A percentile compares a stretch with the other conserved stretches of the same genome.
phyloP scores from a whole-genome alignment of 2,113 vertebrate species.

The Pangasianodon hypophthalmus region DNA sequence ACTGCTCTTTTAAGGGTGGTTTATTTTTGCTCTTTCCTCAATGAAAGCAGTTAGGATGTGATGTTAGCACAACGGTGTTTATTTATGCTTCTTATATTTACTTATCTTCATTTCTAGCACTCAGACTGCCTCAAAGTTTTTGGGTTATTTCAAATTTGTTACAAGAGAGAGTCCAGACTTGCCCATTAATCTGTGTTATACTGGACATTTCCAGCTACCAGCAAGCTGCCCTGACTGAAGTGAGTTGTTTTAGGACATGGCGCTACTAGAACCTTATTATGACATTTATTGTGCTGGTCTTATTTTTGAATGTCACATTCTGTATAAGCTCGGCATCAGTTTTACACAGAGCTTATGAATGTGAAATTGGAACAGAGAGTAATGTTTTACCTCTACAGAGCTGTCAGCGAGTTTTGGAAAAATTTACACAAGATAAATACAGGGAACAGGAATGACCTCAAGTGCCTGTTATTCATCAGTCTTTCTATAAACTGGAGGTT shows the following conservation, averaged over 20 bases:
- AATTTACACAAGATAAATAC: conserved; percentile 17
- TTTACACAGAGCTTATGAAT: not conserved
- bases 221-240: conserved; percentile 22
- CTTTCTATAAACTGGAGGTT: not conserved
- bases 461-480: conserved; percentile 11
- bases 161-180: conserved; percentile 50
- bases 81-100: conserved; percentile 61
- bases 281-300: conserved; percentile 26
- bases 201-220: conserved; percentile 8
- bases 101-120: conserved; percentile 63
- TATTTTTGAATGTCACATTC: conserved; percentile 25
- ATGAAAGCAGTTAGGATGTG: not conserved
- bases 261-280: conserved; percentile 8
- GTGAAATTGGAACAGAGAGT: conserved; percentile 5
- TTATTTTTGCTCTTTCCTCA: conserved; percentile 15
- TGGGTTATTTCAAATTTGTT: conserved; percentile 62
- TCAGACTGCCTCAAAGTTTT: conserved; percentile 36
- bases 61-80: conserved; percentile 59
- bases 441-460: not conserved
- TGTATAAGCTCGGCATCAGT: not conserved
- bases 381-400: not conserved
- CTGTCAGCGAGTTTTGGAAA: not conserved
- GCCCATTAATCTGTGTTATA: conserved; percentile 73
- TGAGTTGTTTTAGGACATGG: not conserved
- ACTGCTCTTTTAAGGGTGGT: not conserved